phyloP scores from a whole-genome alignment of 1,140 invertebrate species.

The Latrodectus geometricus region DNA sequence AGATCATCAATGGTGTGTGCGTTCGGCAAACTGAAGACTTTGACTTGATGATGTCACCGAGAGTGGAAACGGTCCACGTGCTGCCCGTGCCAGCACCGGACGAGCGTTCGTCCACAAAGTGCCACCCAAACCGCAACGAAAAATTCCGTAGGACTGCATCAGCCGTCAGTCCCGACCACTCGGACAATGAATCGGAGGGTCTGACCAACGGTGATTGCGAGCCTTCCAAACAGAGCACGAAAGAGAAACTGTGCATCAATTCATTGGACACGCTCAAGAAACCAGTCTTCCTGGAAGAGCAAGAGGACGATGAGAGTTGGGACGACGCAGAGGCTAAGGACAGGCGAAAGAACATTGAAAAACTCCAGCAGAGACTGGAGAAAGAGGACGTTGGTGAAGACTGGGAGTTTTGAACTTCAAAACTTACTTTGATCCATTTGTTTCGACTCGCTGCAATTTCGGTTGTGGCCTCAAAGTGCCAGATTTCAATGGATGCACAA shows the following conservation, averaged over 20 bases:
- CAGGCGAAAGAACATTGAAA: constrained; percentile 60
- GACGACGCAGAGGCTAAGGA: constrained; percentile 52
- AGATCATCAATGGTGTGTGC: constrained; percentile 90
- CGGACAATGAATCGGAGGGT: constrained; percentile 43
- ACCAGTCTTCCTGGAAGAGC: constrained; percentile 41
- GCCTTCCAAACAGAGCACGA: constrained; percentile 27
- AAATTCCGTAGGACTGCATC: constrained; percentile 26
- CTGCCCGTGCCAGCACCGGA: constrained; percentile 50
- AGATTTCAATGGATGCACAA: constrained; percentile 13
- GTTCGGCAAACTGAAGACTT: constrained; percentile 78
- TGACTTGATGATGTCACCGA: constrained; percentile 50
- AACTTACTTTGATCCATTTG: background rate
- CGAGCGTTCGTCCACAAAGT: background rate
- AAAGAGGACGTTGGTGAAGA: constrained; percentile 59
- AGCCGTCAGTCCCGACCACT: constrained; percentile 4
- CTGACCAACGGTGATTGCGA: constrained; percentile 41
- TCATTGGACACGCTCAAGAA: constrained; percentile 31
- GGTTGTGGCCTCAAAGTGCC: constrained; percentile 6
- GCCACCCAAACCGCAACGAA: constrained; percentile 15
- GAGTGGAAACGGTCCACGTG: constrained; percentile 49
- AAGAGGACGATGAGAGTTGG: constrained; percentile 38
- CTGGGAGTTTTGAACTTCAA: constrained; percentile 58
- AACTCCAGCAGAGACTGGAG: constrained; percentile 57
- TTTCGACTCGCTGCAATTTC: background rate
- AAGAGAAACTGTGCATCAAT: constrained; percentile 36